Percentiles rank a stretch among this genome's conserved stretches.
Conservation (phyloP, 2,113 vertebrate genomes). For the Murina feae region DNA sequence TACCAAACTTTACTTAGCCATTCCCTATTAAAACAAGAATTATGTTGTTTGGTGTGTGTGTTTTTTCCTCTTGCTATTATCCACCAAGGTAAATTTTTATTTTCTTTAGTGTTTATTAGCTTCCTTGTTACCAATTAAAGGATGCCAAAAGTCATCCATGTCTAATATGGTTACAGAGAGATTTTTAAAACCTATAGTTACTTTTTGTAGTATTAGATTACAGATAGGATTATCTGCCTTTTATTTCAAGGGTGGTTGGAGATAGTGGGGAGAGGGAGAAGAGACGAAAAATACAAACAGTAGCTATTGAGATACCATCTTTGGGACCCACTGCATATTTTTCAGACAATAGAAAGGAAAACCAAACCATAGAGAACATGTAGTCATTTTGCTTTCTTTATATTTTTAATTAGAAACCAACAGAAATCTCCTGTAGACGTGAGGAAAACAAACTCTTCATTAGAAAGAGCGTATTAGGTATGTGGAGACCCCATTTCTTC, state of each 20-base stretch:
- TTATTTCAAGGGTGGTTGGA: background rate
- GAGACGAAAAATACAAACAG: background rate
- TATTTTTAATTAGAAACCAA: conserved; percentile 22
- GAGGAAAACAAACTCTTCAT: background rate
- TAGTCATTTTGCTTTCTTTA: background rate
- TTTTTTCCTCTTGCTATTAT: background rate
- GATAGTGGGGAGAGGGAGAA: fast-evolving
- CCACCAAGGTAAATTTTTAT: background rate
- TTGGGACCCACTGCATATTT: background rate
- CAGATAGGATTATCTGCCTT: background rate
- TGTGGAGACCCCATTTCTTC: background rate
- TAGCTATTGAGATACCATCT: background rate
- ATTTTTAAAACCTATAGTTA: background rate
- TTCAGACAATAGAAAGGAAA: conserved; percentile 17
- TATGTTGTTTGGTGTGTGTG: background rate
- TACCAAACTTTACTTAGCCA: background rate
- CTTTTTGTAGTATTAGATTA: background rate
- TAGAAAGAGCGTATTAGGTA: background rate
- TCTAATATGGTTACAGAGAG: background rate
- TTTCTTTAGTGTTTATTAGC: background rate
- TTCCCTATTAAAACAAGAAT: background rate
- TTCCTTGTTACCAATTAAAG: background rate
- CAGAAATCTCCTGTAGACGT: background rate
- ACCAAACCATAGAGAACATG: background rate
- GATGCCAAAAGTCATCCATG: background rate